phyloP scores from a whole-genome alignment of 1,140 invertebrate genomes.

The Saccostrea echinata region DNA sequence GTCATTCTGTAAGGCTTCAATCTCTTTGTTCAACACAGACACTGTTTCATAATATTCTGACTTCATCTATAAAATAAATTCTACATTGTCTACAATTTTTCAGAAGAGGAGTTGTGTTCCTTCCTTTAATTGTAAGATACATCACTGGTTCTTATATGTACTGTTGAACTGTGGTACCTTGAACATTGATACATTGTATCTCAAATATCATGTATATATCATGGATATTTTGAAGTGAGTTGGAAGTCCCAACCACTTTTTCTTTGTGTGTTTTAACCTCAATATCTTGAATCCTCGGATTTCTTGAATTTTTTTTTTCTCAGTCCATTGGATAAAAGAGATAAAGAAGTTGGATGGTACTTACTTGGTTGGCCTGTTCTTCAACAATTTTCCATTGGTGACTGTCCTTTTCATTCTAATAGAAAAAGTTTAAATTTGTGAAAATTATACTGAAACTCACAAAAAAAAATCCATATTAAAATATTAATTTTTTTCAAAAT shows the following conservation, averaged over 20 bases:
- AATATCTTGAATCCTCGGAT: neutral
- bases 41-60: slow-evolving; percentile 72
- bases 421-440: no score
- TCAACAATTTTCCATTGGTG: slow-evolving; percentile 75
- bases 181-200: neutral
- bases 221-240: neutral
- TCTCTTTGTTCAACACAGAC: slow-evolving; percentile 67
- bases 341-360: neutral
- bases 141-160: no score
- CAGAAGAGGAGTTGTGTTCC: neutral
- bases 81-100: neutral
- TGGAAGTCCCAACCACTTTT: neutral
- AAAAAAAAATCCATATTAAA: no score
- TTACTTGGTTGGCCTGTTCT: slow-evolving; percentile 74
- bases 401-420: slow-evolving; percentile 72
- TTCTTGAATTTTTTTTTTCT: neutral
- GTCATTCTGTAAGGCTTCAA: slow-evolving; percentile 70
- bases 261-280: neutral
- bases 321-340: neutral
- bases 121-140: no score
- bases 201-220: no score
- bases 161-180: no score
- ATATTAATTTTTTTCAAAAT: no score
- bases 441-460: no score
- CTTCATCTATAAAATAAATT: slow-evolving; percentile 57